These are phyloP conservation scores for Echeneis naucrates DNA, from an alignment of 2,797 vertebrate species.

Conservation along the genomic window DNA sequence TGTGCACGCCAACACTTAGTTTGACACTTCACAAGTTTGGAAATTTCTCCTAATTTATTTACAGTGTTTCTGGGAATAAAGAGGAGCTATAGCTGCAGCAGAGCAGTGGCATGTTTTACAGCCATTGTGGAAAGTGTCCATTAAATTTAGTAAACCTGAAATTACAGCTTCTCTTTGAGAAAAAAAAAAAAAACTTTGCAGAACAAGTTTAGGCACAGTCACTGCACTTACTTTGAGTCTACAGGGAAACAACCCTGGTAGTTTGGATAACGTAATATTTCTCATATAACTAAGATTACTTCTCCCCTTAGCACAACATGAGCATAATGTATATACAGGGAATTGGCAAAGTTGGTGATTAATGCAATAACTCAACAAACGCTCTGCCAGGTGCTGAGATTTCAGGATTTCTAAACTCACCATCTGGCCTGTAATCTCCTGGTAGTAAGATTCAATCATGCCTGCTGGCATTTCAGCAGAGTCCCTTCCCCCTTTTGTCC, in stretches of 20 bases:
- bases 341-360: conserved; percentile 70
- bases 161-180: not conserved
- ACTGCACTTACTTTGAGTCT: conserved; percentile 33
- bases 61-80: conserved; percentile 11
- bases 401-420: conserved; percentile 71
- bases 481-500: conserved; percentile 13
- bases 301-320: conserved; percentile 27
- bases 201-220: conserved; percentile 26
- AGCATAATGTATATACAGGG: conserved; percentile 59
- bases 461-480: conserved; percentile 54
- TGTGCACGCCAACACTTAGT: conserved; percentile 32
- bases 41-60: conserved; percentile 40
- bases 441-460: conserved; percentile 65
- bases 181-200: conserved; percentile 5
- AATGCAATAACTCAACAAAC: conserved; percentile 73
- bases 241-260: conserved; percentile 16
- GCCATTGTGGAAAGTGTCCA: conserved; percentile 24
- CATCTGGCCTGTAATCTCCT: conserved; percentile 70
- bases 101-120: conserved; percentile 16
- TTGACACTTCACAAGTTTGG: conserved; percentile 36
- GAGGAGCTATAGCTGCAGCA: conserved; percentile 10
- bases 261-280: conserved; percentile 41
- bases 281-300: conserved; percentile 55
- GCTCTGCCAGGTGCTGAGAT: conserved; percentile 74
- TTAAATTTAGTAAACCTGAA: conserved; percentile 20